A percentile compares a stretch with the other conserved stretches of the same genome.
These are phyloP conservation scores for Julus scanicus DNA, from an alignment of 2,888 invertebrate genomes.

Conservation along the genomic window DNA sequence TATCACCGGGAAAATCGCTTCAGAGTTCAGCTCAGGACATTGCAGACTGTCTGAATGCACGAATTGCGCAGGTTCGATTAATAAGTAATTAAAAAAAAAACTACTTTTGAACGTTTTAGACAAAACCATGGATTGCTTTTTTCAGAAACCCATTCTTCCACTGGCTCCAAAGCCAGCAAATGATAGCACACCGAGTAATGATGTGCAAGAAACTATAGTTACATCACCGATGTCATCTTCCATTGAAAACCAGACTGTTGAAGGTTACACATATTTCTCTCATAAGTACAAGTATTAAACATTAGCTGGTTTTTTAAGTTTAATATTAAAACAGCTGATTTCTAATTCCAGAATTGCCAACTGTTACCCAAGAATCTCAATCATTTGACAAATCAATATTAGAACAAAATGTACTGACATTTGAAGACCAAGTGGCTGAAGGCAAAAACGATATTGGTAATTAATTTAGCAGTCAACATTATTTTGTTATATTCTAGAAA, in stretches of 20 bases:
- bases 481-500: background rate
- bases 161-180: background rate
- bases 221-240: background rate
- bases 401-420: background rate
- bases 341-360: background rate
- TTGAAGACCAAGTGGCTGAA: background rate
- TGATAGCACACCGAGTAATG: background rate
- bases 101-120: too few species aligned
- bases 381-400: background rate
- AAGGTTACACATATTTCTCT: background rate
- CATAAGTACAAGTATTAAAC: too few species aligned
- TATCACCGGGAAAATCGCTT: slow-evolving; percentile 58
- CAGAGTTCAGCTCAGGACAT: slow-evolving; percentile 59
- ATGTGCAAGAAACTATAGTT: background rate
- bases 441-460: background rate
- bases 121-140: background rate
- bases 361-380: background rate
- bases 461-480: background rate
- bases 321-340: background rate
- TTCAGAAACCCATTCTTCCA: slow-evolving; percentile 21
- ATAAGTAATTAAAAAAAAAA: too few species aligned
- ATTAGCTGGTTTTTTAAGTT: too few species aligned
- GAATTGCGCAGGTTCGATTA: background rate
- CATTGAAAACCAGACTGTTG: background rate
- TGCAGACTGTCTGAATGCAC: slow-evolving; percentile 41